Conservation (phyloP, 2,888 invertebrate species). For the Trichogramma dendrolimi region DNA sequence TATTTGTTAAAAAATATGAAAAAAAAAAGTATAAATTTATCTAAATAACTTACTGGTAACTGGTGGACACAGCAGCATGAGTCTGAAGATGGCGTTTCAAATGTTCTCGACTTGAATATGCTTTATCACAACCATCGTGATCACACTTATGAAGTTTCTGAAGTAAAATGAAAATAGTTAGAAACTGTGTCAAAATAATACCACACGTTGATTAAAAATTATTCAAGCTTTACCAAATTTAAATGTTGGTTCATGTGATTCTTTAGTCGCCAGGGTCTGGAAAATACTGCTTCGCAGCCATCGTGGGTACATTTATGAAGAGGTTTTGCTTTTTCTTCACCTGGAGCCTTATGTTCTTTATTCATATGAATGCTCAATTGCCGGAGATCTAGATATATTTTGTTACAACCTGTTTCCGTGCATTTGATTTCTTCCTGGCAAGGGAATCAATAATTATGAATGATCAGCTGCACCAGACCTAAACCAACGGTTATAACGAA, state of each 20-base stretch:
- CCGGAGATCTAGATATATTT: too few relatives aligned
- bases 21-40: neutral
- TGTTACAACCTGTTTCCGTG: too few relatives aligned
- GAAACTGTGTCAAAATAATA: neutral
- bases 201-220: neutral
- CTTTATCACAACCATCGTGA: conserved; percentile 59
- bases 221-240: conserved; percentile 54
- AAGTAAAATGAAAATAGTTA: conserved; percentile 18
- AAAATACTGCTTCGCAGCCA: conserved; percentile 55
- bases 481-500: too few relatives aligned
- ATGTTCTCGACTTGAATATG: conserved; percentile 61
- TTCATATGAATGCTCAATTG: too few relatives aligned
- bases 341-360: too few relatives aligned
- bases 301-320: too few relatives aligned
- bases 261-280: conserved; percentile 56
- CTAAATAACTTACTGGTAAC: conserved; percentile 34
- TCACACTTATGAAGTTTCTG: conserved; percentile 61
- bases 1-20: neutral
- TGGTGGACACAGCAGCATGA: conserved; percentile 50
- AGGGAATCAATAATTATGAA: too few relatives aligned
- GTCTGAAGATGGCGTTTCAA: conserved; percentile 59
- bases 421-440: too few relatives aligned
- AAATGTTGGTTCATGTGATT: conserved; percentile 59
- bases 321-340: too few relatives aligned
- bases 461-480: too few relatives aligned